Evolutionary conservation across 2,888 invertebrate genomes (phyloP), one percentile per base, ranked within the genome.

Genomic region (Peribatodes rhomboidaria): DNA sequence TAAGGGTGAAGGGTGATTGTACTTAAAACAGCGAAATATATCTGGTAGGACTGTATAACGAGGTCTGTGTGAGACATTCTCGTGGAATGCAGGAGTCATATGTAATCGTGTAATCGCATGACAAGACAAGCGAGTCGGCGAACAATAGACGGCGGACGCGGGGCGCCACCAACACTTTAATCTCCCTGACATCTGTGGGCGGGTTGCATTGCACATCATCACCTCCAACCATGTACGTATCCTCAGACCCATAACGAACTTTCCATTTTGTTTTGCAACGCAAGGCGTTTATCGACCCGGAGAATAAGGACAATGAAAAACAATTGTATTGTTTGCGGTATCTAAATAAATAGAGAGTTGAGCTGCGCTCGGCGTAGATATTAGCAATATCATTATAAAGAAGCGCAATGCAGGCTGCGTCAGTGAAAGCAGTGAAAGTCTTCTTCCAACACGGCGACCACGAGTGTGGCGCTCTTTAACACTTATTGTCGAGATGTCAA

Each of bases 391-490:
- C 71, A 75, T 79, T 82, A 74, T 80, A 75, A 76, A 85, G 85
- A 84, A 78, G 82, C 82, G 79, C 84, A 77, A 70, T 83, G 83
- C 83, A 83, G 79, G 79, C 81, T 80, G 80, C 74, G 83, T 84
- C 80, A 87, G 92, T 88, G 92, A 92, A 92, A 92, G 90, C 88
- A 89, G 92, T 88, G 92, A 92, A 92, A 92, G 92, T 89, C 75
- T 81, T 82, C 75, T 74, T 73, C 72, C 70, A 74, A 71, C 69
- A 70, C 74, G 70, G 66, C 68, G 63, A 75, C 68, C 69, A 73
- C 74, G 75, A 70, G 76, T 76, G 73, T 68, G 75, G 70, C 77
- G 76, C 77, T 83, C 78, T 82, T 82, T 80, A 82, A 78, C 83
- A 80, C 76, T 74, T 81, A 73, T 78, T 80, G 75, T 72, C 44